These are phyloP conservation scores for Tachyglossus aculeatus DNA, from an alignment of 2,797 vertebrate genomes.

Conservation along the genomic window DNA sequence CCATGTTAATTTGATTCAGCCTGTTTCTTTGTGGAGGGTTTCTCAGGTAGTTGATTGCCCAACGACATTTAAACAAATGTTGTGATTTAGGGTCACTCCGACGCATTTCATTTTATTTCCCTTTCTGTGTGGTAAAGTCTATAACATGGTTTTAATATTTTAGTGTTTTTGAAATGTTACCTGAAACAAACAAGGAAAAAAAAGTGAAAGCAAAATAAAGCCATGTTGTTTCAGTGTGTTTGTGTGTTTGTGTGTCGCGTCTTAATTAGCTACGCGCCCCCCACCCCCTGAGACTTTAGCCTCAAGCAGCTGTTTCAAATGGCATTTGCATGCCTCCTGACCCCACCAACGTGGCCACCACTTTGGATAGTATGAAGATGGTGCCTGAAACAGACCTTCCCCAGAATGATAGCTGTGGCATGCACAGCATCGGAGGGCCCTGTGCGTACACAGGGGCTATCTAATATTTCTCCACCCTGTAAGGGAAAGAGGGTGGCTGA, in stretches of 20 bases:
- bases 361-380: no score
- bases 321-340: no score
- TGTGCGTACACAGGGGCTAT: no score
- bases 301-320: neutral
- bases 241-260: neutral
- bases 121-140: conserved; percentile 48
- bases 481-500: no score
- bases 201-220: conserved; percentile 61
- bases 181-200: neutral
- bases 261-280: neutral
- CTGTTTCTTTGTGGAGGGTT: neutral
- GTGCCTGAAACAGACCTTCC: no score
- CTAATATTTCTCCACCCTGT: no score
- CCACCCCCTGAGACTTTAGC: no score
- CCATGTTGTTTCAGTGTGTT: conserved; percentile 1
- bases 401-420: no score
- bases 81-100: neutral
- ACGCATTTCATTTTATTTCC: neutral
- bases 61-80: conserved; percentile 37
- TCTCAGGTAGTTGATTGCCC: neutral
- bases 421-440: no score
- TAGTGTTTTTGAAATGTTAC: conserved; percentile 64
- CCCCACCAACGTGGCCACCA: no score
- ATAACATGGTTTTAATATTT: conserved; percentile 57
- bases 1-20: rapidly evolving